Base-by-base conservation (phyloP, 2,113 vertebrate species). In the Coptodon bakossiorum region DNA sequence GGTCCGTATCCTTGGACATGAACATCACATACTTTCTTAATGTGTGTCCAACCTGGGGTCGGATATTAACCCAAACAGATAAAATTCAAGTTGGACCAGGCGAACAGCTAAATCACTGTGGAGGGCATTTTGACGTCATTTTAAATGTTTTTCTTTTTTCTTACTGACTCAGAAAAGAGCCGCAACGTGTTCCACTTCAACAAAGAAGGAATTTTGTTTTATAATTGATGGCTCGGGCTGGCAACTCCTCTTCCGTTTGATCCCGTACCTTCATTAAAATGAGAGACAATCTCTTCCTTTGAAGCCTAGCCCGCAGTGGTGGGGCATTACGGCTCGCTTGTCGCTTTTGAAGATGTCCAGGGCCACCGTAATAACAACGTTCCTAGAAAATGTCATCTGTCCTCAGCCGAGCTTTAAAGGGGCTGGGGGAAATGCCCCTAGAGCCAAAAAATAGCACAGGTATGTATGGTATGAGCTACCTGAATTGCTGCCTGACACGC, bases 401-500 rank as follows among this genome's bases (percentile, higher is more conserved):
- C 86, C 81, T 92, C 86, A 86, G 88, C 71, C n/a, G 7, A 45
- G 86, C 85, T 91, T 52, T 78, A 90, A 90, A 79, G 83, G 90
- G 71, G 80, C 40, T 43, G 53, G 53, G 83, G 81, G 86, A 83
- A 89, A 94, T 90, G 90, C 83, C 86, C 93, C 92, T 84, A 86
- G 57, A 91, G 88, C 48, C 80, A 87, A 94, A 83, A 95, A 94
- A 94, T 89, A 66, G 88, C n/a, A 27, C 88, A 96, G 94, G 96
- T 94, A 96, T 97, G 95, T 86, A n/a, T 82, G 95, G 95, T 92
- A 96, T 96, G 95, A 95, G 90, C 88, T 86, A 95, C 94, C 93
- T 96, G 96, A 96, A 95, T 93, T 93, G 89, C 91, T 91, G 89
- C 50, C 95, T 95, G 94, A 94, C 95, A 96, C 88, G 92, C 86